Evolutionary conservation across 2,797 vertebrate species (phyloP).

Genomic region (Huso huso): DNA sequence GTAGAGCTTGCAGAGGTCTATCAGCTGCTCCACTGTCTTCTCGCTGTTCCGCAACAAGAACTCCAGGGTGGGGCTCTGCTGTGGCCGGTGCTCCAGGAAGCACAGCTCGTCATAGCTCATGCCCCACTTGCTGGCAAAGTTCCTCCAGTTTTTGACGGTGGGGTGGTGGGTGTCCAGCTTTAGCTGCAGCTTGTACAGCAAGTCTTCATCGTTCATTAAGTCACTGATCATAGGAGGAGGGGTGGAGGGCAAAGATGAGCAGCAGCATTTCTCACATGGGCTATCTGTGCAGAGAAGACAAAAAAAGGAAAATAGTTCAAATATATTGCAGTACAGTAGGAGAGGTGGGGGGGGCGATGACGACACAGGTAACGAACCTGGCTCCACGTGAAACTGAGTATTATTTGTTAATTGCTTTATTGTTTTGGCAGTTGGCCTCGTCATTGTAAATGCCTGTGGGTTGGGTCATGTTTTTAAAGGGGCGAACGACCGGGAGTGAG

Average conservation of each 20-base stretch:
- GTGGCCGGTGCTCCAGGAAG: slow-evolving; percentile 82
- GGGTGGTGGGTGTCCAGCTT: slow-evolving; percentile 92
- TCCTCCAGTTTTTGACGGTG: slow-evolving; percentile 98
- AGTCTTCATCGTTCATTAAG: slow-evolving; percentile 91
- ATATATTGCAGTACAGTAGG: too few species aligned
- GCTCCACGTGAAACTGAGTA: neutral
- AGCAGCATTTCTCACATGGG: slow-evolving; percentile 53
- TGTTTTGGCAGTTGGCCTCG: too few species aligned
- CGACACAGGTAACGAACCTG: neutral
- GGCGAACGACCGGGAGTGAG: too few species aligned
- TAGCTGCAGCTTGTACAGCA: slow-evolving; percentile 81
- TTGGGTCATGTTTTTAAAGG: neutral
- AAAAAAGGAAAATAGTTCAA: slow-evolving; percentile 35
- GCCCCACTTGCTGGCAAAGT: slow-evolving; percentile 97
- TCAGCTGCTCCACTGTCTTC: slow-evolving; percentile 82
- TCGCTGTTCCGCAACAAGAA: slow-evolving; percentile 89
- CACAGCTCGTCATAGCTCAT: slow-evolving; percentile 94
- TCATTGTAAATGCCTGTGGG: neutral
- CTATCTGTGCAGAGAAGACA: slow-evolving; percentile 45
- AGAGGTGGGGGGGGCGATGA: neutral
- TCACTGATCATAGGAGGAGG: slow-evolving; percentile 86
- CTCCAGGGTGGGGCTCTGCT: slow-evolving; percentile 86
- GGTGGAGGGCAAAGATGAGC: slow-evolving; percentile 28
- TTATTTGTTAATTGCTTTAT: neutral
- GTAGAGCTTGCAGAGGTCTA: slow-evolving; percentile 87